A percentile compares a stretch with the other conserved stretches of the same genome.
phyloP scores from a whole-genome alignment of 2,888 invertebrate genomes.

The Fissipunctia ypsillon region DNA sequence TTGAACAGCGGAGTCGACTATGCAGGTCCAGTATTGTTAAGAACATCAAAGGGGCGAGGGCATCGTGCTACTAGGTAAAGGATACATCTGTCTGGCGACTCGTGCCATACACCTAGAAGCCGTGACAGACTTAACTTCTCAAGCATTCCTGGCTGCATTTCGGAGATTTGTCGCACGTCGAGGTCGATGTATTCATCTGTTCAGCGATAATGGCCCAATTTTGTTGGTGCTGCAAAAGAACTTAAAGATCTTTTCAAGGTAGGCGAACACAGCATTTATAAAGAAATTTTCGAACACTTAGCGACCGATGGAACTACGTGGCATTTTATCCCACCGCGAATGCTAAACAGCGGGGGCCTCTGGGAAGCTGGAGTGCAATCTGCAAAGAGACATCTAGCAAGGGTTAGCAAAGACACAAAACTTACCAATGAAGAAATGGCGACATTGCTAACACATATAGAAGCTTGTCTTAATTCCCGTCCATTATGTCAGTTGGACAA shows the following conservation, averaged over 20 bases:
- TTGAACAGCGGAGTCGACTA: too few species aligned
- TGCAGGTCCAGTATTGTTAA: too few species aligned
- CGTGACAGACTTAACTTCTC: conserved; percentile 58
- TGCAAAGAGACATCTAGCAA: background rate
- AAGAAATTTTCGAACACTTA: conserved; percentile 32
- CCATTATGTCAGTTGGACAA: background rate
- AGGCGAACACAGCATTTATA: conserved; percentile 13
- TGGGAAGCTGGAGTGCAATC: background rate
- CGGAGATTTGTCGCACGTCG: conserved; percentile 51
- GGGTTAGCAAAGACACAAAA: background rate
- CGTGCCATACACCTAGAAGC: conserved; percentile 69
- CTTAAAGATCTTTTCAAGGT: conserved; percentile 28
- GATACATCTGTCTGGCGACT: conserved; percentile 59
- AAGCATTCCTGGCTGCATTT: conserved; percentile 61
- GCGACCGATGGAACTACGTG: conserved; percentile 46
- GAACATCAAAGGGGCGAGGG: too few species aligned
- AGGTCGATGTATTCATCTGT: conserved; percentile 52
- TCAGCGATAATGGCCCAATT: conserved; percentile 61
- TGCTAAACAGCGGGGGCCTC: conserved; percentile 42
- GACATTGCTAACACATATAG: background rate
- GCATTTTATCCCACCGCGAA: conserved; percentile 53
- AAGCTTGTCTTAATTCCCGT: background rate
- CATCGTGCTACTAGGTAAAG: too few species aligned
- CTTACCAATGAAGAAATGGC: background rate
- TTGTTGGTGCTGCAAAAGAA: conserved; percentile 51